Conservation (phyloP, 2,113 vertebrate species). For the Mus pahari region DNA sequence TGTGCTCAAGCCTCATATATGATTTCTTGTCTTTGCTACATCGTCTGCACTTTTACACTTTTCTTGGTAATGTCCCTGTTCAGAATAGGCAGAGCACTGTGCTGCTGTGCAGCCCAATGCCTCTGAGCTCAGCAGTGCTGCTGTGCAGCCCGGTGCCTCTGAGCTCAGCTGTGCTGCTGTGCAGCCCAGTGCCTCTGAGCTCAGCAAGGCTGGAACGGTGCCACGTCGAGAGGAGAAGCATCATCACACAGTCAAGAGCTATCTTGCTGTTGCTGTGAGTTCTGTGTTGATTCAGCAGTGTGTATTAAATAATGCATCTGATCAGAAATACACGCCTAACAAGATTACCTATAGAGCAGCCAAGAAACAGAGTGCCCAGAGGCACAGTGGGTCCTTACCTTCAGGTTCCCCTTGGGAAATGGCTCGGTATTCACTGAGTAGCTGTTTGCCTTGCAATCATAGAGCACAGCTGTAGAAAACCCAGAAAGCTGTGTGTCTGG, state of each 20-base stretch:
- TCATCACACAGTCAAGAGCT: background rate
- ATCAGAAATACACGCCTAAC: background rate
- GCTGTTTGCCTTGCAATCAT: background rate
- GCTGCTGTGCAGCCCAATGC: background rate
- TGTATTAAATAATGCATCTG: background rate
- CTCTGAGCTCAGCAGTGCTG: no score
- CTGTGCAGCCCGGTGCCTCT: background rate
- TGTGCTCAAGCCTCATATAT: background rate
- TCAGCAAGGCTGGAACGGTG: background rate
- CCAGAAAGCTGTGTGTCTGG: background rate
- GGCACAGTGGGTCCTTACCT: background rate
- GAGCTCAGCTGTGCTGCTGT: background rate
- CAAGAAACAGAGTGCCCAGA: background rate
- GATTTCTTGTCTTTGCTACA: background rate
- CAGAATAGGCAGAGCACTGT: background rate
- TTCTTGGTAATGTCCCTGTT: background rate
- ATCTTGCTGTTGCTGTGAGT: rapidly evolving
- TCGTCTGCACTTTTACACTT: background rate
- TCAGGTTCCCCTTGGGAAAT: background rate
- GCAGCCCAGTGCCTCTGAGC: background rate
- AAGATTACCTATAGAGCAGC: background rate
- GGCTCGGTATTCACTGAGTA: background rate
- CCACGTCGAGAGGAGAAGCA: background rate
- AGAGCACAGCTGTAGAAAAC: background rate
- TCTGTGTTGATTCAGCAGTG: background rate